phyloP scores from a whole-genome alignment of 2,113 vertebrate genomes.

The Lophius piscatorius region DNA sequence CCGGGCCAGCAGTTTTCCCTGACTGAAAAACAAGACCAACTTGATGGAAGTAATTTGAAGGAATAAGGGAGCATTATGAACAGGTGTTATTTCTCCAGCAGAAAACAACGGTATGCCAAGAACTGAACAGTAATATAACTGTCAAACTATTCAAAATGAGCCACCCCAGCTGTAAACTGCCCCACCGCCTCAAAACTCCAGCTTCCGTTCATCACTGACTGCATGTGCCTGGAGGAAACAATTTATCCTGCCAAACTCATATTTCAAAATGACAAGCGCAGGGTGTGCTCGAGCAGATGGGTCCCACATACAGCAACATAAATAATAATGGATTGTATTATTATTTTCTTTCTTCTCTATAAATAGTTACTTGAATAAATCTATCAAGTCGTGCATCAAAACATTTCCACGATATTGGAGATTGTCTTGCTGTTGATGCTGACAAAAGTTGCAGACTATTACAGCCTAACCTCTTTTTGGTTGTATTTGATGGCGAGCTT shows the following conservation, averaged over 20 bases:
- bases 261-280: constrained; percentile 23
- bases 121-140: constrained; percentile 29
- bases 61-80: not conserved
- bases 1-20: too few species aligned
- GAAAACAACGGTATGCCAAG: not conserved
- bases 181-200: constrained; percentile 16
- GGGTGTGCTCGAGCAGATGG: constrained; percentile 21
- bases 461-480: constrained; percentile 91
- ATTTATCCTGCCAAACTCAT: constrained; percentile 26
- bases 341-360: not conserved
- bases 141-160: constrained; percentile 15
- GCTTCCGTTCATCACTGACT: constrained; percentile 27
- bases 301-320: not conserved
- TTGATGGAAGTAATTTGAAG: not conserved
- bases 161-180: constrained; percentile 44
- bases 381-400: too few species aligned
- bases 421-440: not conserved
- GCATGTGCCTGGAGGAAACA: constrained; percentile 39
- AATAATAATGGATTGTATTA: not conserved
- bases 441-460: not conserved
- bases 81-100: constrained; percentile 6
- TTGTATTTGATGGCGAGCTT: constrained; percentile 99
- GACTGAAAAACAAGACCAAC: not conserved
- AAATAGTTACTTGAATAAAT: not conserved
- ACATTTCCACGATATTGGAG: not conserved